A percentile compares a stretch with the other conserved stretches of the same genome.
phyloP scores from a whole-genome alignment of 2,113 vertebrate genomes.

The Ploceus nigricollis region DNA sequence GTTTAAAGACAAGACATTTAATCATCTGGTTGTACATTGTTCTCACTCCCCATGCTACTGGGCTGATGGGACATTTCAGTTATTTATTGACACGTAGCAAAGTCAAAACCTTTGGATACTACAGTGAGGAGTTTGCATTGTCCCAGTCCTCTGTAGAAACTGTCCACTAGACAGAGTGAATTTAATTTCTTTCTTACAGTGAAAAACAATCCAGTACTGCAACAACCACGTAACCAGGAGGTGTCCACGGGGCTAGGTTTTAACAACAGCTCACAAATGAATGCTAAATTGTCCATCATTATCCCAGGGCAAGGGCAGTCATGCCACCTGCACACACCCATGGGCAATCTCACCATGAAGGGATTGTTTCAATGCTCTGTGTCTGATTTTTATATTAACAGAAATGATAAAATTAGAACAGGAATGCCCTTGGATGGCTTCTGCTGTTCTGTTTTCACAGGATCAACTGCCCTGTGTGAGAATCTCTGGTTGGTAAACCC shows the following conservation, averaged over 20 bases:
- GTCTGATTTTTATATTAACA: background rate
- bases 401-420: background rate
- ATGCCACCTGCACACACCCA: background rate
- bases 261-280: background rate
- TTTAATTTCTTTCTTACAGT: background rate
- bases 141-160: background rate
- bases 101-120: background rate
- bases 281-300: background rate
- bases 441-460: background rate
- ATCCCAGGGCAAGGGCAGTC: background rate
- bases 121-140: background rate
- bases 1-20: constrained; percentile 7
- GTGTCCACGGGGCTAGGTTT: background rate
- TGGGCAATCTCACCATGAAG: background rate
- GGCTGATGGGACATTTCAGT: background rate
- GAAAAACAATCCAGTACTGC: background rate
- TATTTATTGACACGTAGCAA: background rate
- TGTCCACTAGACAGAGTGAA: background rate
- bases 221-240: background rate
- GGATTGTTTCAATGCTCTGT: background rate
- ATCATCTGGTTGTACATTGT: background rate
- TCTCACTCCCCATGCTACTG: background rate
- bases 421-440: background rate
- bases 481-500: background rate
- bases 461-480: fast-evolving